Evolutionary conservation across 2,888 invertebrate species (phyloP).

Genomic region (Pyrrhia umbra): DNA sequence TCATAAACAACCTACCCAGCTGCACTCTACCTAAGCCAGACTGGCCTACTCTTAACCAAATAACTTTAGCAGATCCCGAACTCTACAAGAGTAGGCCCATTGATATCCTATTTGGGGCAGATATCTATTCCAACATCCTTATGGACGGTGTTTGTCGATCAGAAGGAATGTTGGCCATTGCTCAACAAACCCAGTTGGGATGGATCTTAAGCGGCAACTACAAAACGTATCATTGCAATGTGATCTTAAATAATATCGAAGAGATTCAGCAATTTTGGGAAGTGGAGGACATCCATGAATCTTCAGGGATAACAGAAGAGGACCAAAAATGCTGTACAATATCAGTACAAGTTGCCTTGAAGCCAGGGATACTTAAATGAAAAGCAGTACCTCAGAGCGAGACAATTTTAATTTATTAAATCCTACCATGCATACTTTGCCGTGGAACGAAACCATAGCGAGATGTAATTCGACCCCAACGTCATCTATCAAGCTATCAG

Average conservation of each 20-base stretch:
- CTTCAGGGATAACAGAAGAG: conserved; percentile 2
- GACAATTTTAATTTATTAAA: not conserved
- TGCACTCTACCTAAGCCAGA: not conserved
- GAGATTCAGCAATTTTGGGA: conserved; percentile 10
- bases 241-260: not conserved
- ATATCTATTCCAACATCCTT: not conserved
- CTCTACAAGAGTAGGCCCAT: conserved; percentile 12
- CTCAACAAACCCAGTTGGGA: conserved; percentile 9
- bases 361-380: not conserved
- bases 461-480: too few species aligned
- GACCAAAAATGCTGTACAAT: not conserved
- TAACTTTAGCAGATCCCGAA: conserved; percentile 10
- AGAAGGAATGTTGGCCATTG: not conserved
- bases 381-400: not conserved
- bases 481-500: too few species aligned
- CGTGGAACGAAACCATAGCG: not conserved
- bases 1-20: not conserved
- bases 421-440: too few species aligned
- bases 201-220: conserved; percentile 11
- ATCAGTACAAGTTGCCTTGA: not conserved
- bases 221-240: conserved; percentile 1
- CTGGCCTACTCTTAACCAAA: conserved; percentile 15
- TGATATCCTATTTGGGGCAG: conserved; percentile 13
- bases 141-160: conserved; percentile 1
- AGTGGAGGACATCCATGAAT: conserved; percentile 11